phyloP scores from a whole-genome alignment of 2,113 vertebrate species.

The Clarias gariepinus region DNA sequence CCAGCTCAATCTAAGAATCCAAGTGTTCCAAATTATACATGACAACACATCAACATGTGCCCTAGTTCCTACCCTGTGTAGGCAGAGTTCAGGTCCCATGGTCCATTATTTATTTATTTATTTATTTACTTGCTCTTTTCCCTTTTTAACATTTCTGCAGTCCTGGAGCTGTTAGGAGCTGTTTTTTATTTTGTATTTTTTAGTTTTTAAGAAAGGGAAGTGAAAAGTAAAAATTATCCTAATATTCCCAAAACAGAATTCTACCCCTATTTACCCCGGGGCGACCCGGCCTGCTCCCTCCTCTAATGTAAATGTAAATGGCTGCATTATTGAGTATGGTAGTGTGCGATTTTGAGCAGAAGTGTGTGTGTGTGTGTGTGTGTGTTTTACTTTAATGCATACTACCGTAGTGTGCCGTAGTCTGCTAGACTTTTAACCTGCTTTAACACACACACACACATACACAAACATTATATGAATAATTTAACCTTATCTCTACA shows the following conservation, averaged over 20 bases:
- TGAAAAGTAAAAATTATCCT: neutral
- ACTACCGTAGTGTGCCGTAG: neutral
- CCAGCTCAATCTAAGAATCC: neutral
- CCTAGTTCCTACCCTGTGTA: neutral
- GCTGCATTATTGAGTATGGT: neutral
- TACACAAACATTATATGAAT: constrained; percentile 10
- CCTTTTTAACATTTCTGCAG: neutral
- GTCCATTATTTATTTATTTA: neutral
- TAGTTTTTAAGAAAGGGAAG: neutral
- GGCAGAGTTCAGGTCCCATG: neutral
- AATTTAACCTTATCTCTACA: constrained; percentile 19
- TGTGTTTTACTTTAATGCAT: neutral
- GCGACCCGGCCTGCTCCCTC: neutral
- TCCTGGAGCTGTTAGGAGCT: no score
- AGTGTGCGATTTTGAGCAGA: neutral
- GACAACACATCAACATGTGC: neutral
- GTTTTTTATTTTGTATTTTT: neutral
- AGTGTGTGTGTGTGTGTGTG: neutral
- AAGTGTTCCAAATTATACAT: neutral
- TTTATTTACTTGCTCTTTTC: neutral
- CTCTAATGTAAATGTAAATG: neutral
- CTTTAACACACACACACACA: neutral
- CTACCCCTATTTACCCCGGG: neutral
- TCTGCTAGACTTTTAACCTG: neutral
- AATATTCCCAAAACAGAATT: neutral